Base-by-base conservation (phyloP, 2,797 vertebrate species). In the Propithecus perrieri region DNA sequence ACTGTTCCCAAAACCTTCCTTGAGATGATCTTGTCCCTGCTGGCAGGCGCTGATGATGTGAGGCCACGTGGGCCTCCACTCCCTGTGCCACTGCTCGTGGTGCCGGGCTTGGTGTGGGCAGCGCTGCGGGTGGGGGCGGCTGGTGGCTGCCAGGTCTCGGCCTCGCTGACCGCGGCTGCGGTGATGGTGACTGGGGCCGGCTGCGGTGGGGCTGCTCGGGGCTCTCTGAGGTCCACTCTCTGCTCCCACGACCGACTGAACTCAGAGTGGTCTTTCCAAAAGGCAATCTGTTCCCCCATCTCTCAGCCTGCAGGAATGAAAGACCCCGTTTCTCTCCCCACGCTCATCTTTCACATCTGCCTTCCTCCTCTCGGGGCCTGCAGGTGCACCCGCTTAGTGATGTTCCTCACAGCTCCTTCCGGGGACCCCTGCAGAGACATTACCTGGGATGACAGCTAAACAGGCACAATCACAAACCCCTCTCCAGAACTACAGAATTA, bases 101-200 rank as follows among this genome's bases (percentile, higher is more conserved):
- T 57, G 22, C 55, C 4, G 0, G 57, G 57, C 57, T 26, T 28
- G 57, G 26, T 59, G 57, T 59, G 57, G 57, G 57, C 26, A 11
- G 55, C 0, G 24, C 55, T 57, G 55, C 0, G 24, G 55, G 55
- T 26, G 55, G 22, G 22, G 55, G 7, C 22, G 8, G 53, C 0
- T 6, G 8, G 55, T 9, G 55, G 55, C 55, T 57, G 55, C 22
- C 2, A 9, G 55, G 22, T 57, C 55, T 57, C 24, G 24, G 55
- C 22, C 3, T 57, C 24, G 1, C 9, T 10, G 57, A 11, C 10
- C 10, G 5, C 11, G 0, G 26, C 11, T 59, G 57, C 1, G 4
- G 57, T 5, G 24, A 59, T 5, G 26, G 57, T 59, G 57, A 59
- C 57, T 26, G 1, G 26, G 57, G 57, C 26, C 10, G 7, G 57